Percentiles rank a stretch among this genome's conserved stretches.
Conservation (phyloP, 2,888 invertebrate species). For the Dasypogon diadema region DNA sequence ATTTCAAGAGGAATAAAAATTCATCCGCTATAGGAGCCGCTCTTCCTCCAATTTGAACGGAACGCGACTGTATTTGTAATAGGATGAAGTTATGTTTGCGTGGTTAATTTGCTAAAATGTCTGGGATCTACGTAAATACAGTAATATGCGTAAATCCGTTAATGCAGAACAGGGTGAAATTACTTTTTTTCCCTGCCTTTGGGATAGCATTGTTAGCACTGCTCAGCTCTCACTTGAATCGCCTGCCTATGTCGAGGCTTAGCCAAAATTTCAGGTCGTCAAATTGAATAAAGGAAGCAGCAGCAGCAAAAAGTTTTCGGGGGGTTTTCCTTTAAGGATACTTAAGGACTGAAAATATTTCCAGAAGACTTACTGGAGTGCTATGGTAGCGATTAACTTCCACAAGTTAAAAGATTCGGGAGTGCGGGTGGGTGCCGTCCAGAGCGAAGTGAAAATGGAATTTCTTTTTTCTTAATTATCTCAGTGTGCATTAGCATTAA, state of each 20-base stretch:
- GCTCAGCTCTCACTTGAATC: constrained; percentile 15
- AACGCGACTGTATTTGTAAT: constrained; percentile 28
- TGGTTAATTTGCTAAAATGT: constrained; percentile 55
- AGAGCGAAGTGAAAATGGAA: constrained; percentile 12
- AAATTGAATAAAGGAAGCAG: constrained; percentile 38
- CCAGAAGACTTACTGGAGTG: constrained; percentile 31
- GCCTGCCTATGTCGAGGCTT: not conserved
- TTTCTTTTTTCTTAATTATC: constrained; percentile 39
- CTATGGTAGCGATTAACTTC: constrained; percentile 44
- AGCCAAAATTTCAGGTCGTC: constrained; percentile 42
- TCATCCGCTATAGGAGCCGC: constrained; percentile 21
- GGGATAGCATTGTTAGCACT: constrained; percentile 7
- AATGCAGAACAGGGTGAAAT: constrained; percentile 35
- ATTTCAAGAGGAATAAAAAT: constrained; percentile 46
- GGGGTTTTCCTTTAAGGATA: constrained; percentile 25
- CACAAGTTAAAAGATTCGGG: constrained; percentile 9
- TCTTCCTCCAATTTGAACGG: not conserved
- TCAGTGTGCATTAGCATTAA: constrained; percentile 40
- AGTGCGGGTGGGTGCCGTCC: not conserved
- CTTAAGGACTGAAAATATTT: constrained; percentile 46
- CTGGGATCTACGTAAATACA: constrained; percentile 39
- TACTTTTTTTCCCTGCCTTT: constrained; percentile 11
- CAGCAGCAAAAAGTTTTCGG: constrained; percentile 30
- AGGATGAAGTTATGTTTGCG: constrained; percentile 49
- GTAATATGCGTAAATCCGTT: constrained; percentile 46